Percentiles rank a stretch among this genome's conserved stretches.
Conservation (phyloP, 2,113 vertebrate species). For the Lynx canadensis region DNA sequence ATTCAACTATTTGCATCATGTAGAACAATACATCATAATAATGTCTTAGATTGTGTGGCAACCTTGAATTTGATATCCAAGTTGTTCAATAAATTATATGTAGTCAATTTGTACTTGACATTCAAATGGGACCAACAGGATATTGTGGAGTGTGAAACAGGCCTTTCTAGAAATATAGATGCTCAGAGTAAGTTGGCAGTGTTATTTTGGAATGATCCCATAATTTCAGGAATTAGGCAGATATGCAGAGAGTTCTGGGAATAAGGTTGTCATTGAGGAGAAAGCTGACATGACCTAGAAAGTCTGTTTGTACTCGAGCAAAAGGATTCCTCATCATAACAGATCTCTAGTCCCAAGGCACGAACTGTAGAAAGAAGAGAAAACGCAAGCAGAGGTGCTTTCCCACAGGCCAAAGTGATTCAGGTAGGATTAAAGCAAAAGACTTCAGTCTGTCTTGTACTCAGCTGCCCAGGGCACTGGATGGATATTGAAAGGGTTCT, state of each 20-base stretch:
- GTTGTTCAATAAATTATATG: not conserved
- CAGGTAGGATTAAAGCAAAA: not conserved
- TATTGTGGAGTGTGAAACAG: not conserved
- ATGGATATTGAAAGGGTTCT: not conserved
- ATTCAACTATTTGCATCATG: not conserved
- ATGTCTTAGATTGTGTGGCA: not conserved
- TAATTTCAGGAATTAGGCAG: conserved; percentile 6
- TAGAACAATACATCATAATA: not conserved
- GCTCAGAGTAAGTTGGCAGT: not conserved
- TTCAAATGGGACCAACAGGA: not conserved
- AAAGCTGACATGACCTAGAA: not conserved
- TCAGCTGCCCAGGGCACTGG: no score
- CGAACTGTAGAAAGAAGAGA: not conserved
- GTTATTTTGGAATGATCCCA: not conserved
- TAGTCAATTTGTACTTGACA: not conserved
- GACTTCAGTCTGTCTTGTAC: not conserved
- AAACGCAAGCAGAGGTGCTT: not conserved
- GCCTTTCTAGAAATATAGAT: not conserved
- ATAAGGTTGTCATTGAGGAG: not conserved
- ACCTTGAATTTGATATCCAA: not conserved
- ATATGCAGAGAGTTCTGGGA: not conserved
- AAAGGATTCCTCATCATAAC: not conserved
- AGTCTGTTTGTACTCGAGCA: not conserved
- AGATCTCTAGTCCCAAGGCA: not conserved
- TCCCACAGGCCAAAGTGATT: not conserved